phyloP scores from a whole-genome alignment of 64 coral and sea anemone genomes.

The Catalaphyllia jardinei region DNA sequence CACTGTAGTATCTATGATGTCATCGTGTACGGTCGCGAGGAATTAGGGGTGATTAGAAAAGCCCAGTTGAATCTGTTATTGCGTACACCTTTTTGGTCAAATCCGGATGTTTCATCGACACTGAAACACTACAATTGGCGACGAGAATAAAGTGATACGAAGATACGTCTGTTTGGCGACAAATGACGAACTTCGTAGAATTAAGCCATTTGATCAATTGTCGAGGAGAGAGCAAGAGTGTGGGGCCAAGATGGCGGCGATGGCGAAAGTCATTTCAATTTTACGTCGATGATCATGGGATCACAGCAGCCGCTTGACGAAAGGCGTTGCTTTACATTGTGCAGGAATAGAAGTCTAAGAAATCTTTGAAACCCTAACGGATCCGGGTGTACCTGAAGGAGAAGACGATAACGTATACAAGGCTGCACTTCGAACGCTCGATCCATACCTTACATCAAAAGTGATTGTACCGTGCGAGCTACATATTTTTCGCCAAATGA shows the following conservation, averaged over 20 bases:
- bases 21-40: background rate
- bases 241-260: constrained; percentile 14
- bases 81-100: too few species aligned
- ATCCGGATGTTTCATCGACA: background rate
- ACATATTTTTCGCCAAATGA: constrained; percentile 49
- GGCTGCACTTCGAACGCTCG: constrained; percentile 22
- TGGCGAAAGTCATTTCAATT: constrained; percentile 45
- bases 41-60: background rate
- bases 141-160: constrained; percentile 17
- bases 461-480: constrained; percentile 37
- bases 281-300: constrained; percentile 26
- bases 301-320: constrained; percentile 6
- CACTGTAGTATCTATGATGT: background rate
- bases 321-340: constrained; percentile 39
- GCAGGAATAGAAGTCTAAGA: constrained; percentile 44
- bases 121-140: constrained; percentile 17
- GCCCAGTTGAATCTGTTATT: background rate
- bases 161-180: background rate
- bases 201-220: background rate
- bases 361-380: constrained; percentile 31
- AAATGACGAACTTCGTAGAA: constrained; percentile 19
- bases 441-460: constrained; percentile 32
- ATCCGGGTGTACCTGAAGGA: constrained; percentile 14
- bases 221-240: constrained; percentile 16
- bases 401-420: constrained; percentile 10